Evolutionary conservation across 1,140 invertebrate species (phyloP).

Genomic region (Sarcophaga bullata): DNA sequence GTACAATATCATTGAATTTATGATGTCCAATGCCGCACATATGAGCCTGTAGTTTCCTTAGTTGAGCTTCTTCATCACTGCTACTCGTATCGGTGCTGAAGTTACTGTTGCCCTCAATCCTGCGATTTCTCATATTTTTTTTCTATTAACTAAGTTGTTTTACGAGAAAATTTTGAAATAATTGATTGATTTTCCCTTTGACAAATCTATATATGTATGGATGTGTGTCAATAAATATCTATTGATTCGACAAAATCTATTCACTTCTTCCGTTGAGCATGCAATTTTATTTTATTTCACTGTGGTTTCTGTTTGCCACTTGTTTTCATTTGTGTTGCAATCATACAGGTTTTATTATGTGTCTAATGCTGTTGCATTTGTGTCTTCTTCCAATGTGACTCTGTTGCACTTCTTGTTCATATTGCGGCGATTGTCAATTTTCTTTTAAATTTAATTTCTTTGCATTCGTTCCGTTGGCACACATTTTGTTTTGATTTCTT

Average conservation of each 20-base stretch:
- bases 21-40: slow-evolving; percentile 31
- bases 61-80: slow-evolving; percentile 31
- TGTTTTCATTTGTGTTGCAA: neutral
- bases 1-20: slow-evolving; percentile 11
- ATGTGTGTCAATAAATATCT: neutral
- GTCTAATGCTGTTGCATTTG: neutral
- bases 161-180: neutral
- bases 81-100: slow-evolving; percentile 30
- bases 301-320: slow-evolving; percentile 14
- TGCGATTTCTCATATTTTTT: neutral
- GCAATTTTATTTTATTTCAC: neutral
- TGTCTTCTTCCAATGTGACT: neutral
- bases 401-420: slow-evolving; percentile 16
- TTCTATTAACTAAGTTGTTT: neutral
- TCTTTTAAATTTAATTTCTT: neutral
- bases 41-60: slow-evolving; percentile 20
- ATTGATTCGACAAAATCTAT: neutral
- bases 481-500: no score
- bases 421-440: neutral
- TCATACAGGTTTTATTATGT: slow-evolving; percentile 9
- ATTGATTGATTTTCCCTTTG: neutral
- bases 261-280: neutral
- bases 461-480: neutral
- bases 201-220: neutral
- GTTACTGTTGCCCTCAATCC: slow-evolving; percentile 1